Percentiles rank a stretch among this genome's conserved stretches.
phyloP scores from a whole-genome alignment of 2,888 invertebrate genomes.

The Lucinisca nassula region DNA sequence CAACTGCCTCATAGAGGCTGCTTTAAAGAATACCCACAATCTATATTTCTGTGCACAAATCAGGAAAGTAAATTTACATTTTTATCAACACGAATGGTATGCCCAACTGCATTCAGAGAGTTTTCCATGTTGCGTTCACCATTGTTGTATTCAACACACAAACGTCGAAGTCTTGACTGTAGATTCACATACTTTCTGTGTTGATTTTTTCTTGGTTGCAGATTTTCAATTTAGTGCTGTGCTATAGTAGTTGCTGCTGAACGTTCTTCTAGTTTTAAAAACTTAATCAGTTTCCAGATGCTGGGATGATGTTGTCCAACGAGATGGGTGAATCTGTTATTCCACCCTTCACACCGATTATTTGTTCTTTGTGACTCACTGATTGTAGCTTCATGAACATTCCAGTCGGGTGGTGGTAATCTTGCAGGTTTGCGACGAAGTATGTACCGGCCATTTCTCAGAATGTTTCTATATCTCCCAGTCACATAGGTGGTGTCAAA shows the following conservation, averaged over 20 bases:
- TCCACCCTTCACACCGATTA: conserved; percentile 1
- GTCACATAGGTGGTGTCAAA: background rate
- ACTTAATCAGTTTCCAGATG: conserved; percentile 7
- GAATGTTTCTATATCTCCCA: background rate
- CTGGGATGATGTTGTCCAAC: conserved; percentile 5
- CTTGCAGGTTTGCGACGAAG: conserved; percentile 2
- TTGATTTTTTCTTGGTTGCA: background rate
- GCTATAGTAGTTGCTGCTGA: background rate
- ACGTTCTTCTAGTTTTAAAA: background rate
- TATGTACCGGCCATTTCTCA: background rate
- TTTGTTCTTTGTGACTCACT: background rate
- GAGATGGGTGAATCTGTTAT: conserved; percentile 4
- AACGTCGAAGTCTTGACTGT: conserved; percentile 5
- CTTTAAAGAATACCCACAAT: no score
- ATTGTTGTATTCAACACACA: no score
- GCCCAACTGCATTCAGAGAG: no score
- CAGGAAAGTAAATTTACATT: no score
- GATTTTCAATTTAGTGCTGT: background rate
- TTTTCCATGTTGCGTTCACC: no score
- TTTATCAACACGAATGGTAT: no score
- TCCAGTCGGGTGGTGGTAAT: conserved; percentile 8
- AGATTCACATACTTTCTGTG: background rate
- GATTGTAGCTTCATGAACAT: background rate
- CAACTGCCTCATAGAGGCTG: no score
- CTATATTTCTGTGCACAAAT: no score